Conservation (phyloP, 2,113 vertebrate genomes). For the Dicerorhinus sumatrensis region DNA sequence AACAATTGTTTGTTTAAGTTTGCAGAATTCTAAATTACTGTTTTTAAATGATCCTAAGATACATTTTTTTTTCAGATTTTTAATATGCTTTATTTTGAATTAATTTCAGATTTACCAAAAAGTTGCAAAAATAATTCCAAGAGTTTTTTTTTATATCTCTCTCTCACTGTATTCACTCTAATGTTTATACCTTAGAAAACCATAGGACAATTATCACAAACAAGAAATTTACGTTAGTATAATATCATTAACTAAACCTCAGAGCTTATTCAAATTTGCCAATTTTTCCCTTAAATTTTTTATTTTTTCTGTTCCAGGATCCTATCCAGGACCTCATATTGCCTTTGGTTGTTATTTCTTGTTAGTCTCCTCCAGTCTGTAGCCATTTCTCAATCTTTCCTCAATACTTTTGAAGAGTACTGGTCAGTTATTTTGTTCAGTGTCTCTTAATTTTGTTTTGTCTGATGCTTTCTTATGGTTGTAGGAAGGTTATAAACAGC, state of each 20-base stretch:
- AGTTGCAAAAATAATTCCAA: constrained; percentile 44
- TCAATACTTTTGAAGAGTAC: background rate
- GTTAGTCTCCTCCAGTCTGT: background rate
- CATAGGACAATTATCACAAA: background rate
- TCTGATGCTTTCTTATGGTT: background rate
- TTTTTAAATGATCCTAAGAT: background rate
- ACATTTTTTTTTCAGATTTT: background rate
- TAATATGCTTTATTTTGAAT: constrained; percentile 10
- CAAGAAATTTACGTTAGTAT: background rate
- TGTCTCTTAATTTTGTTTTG: background rate
- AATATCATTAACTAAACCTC: background rate
- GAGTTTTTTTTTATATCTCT: background rate
- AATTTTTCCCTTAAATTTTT: background rate
- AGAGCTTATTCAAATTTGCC: background rate
- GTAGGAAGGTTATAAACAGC: background rate
- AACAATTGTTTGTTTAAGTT: background rate
- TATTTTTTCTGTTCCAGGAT: background rate
- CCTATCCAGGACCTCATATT: background rate
- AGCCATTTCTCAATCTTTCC: background rate
- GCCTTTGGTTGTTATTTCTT: background rate
- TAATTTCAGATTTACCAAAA: background rate
- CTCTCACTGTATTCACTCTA: background rate
- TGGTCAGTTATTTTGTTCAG: background rate
- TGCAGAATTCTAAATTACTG: background rate
- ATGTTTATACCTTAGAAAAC: constrained; percentile 26